These are phyloP conservation scores for Drosophila tripunctata DNA, from an alignment of 2,888 invertebrate genomes.

Conservation along the genomic window DNA sequence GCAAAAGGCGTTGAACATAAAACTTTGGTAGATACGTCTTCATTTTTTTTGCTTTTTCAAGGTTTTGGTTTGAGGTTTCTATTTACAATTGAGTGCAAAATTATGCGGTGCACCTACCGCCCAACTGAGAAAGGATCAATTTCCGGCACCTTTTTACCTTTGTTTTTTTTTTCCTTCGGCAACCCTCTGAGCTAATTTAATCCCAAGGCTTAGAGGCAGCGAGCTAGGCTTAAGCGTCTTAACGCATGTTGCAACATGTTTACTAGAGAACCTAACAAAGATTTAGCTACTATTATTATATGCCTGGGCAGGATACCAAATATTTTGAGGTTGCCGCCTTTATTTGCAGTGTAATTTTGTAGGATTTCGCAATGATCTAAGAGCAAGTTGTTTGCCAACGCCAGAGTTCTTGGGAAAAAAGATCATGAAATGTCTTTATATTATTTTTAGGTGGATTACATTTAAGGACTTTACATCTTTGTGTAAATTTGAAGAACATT, in stretches of 20 bases:
- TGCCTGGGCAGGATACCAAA: slow-evolving; percentile 43
- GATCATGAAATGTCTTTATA: neutral
- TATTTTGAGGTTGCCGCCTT: slow-evolving; percentile 57
- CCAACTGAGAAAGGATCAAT: slow-evolving; percentile 57
- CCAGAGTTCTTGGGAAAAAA: neutral
- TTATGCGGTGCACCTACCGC: slow-evolving; percentile 55
- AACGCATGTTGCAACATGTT: slow-evolving; percentile 65
- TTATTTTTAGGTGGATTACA: neutral
- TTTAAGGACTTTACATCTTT: too few relatives aligned
- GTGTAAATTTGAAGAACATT: too few relatives aligned
- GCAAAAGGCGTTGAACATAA: slow-evolving; percentile 35
- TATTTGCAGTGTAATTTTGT: slow-evolving; percentile 19
- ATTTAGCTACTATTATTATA: slow-evolving; percentile 48
- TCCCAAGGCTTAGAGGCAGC: slow-evolving; percentile 57
- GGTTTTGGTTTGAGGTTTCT: slow-evolving; percentile 56
- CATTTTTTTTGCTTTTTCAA: neutral
- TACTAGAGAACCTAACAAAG: slow-evolving; percentile 30
- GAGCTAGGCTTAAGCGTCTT: slow-evolving; percentile 61
- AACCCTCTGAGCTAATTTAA: slow-evolving; percentile 65
- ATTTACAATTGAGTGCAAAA: slow-evolving; percentile 64
- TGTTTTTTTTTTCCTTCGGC: slow-evolving; percentile 36
- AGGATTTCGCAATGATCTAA: slow-evolving; percentile 47
- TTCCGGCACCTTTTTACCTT: slow-evolving; percentile 31
- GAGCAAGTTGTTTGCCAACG: slow-evolving; percentile 4
- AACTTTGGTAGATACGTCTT: slow-evolving; percentile 20